Evolutionary conservation across 2,888 invertebrate genomes (phyloP), one percentile per base, ranked within the genome.

Genomic region (Eutolmus rufibarbis): DNA sequence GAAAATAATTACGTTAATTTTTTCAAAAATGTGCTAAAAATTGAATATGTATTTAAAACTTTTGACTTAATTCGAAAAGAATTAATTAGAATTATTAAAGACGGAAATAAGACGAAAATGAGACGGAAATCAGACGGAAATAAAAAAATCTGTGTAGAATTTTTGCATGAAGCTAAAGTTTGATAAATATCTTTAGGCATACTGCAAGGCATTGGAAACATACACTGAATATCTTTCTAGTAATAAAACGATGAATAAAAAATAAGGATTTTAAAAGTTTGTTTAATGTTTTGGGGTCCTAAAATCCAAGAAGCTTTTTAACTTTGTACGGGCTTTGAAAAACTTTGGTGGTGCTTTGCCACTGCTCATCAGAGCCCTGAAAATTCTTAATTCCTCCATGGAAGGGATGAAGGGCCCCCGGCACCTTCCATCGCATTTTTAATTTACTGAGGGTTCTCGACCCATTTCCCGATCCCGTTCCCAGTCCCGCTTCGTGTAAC

Each of bases 361-460:
- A 46, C 16, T 46, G 43, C 43, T 51, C 19, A 51, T 51, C 51
- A 51, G 51, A 51, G n/a, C n/a, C 51, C 19, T 51, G 82, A 57
- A 19, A 37, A 34, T 28, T 51, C 86, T 4, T 51, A 74, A 86
- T 86, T 76, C 56, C 76, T 51, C 51, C 76, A 86, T 86, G 51
- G 37, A 28, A 19, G 23, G n/a, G 23, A 66, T 86, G 51, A 56
- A 57, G 23, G 12, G 37, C n/a, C 23, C 5, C 43, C 4, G n/a
- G 51, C 51, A 51, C 51, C 51, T 51, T 51, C 51, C n/a, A 51
- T 51, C 51, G 56, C 77, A 86, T 77, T 86, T 86, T 86, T 86
- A 86, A 86, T 86, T 86, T 86, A 86, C 46, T 86, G 43, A 9
- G 19, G 74, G 56, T 34, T 23, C 40, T 66, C 37, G 37, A 40